Conservation (phyloP, 2,113 vertebrate species). For the Machaerirhynchus nigripectus region DNA sequence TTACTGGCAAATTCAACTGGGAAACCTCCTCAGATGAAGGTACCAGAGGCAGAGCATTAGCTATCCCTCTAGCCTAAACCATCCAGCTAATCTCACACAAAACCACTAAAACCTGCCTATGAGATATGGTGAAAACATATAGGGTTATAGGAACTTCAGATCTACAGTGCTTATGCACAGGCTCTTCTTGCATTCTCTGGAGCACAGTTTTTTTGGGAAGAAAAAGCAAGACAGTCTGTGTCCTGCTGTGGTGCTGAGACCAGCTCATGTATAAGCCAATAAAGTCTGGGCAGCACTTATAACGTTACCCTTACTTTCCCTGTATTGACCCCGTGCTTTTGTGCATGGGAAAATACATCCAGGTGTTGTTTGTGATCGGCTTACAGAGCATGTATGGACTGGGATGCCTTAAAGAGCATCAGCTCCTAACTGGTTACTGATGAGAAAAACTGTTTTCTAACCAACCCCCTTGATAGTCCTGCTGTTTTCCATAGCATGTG, state of each 20-base stretch:
- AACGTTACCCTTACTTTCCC: neutral
- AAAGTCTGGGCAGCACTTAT: neutral
- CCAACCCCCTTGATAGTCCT: neutral
- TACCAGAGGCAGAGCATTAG: neutral
- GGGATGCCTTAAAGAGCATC: neutral
- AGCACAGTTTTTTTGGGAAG: neutral
- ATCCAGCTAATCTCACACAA: neutral
- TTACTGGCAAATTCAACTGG: neutral
- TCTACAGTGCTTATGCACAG: neutral
- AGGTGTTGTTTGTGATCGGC: neutral
- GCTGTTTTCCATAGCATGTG: neutral
- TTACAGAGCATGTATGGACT: neutral
- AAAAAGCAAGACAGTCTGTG: neutral
- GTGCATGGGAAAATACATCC: neutral
- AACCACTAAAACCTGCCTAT: neutral
- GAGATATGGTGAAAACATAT: neutral
- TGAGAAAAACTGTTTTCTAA: neutral
- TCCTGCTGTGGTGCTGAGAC: neutral
- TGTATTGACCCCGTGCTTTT: accelerated
- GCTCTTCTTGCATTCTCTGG: neutral
- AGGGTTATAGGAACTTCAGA: neutral
- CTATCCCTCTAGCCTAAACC: neutral
- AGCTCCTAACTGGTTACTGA: neutral
- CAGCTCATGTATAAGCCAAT: neutral
- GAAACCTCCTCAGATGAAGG: neutral